Evolutionary conservation across 2,888 invertebrate species (phyloP), one percentile per base, ranked within the genome.

Genomic region (Drosophila mimetica): DNA sequence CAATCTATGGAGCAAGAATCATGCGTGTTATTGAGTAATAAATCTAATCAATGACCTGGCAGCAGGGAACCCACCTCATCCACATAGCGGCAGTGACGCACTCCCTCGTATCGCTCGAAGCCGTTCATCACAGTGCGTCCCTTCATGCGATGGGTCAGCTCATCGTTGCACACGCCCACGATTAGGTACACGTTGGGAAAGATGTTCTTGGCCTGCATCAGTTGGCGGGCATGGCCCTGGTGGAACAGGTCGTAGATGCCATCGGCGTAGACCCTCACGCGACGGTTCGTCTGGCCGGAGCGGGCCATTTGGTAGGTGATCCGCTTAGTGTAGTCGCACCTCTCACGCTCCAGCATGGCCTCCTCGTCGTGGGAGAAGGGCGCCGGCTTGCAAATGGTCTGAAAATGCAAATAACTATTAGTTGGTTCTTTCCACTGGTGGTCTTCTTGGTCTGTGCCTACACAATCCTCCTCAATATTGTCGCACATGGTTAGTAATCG

Each of bases 191-290:
- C 97, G 91, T 98, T 97, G 36, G 98, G 97, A 92, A 99, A 98
- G 71, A 97, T 94, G 89, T 96, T 97, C 93, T 99, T 99, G 65
- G 98, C 99, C 91, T 92, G 99, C 95, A 97, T 96, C 74, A 99
- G 93, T 90, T 99, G 98, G 70, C 98, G 93, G 58, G 99, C 98
- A 92, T 99, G 99, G 2, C 99, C 99, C 92, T 98, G 97, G 93
- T 99, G 99, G 93, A 99, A 99, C 91, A 99, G 94, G 93, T 99
- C 99, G 92, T 99, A 99, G 89, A 99, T 98, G 78, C 99, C 99
- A 93, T 99, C 99, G 2, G 99, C 98, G 93, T 99, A 99, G 46
- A 99, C 97, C 78, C 99, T 94, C 61, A 99, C 95, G 79, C 95
- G 95, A 55, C 99, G 94, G 28, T 95, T 94, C 51, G 96, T 96